Evolutionary conservation across 2,797 vertebrate species (phyloP).

Genomic region (Centroberyx gerrardi): DNA sequence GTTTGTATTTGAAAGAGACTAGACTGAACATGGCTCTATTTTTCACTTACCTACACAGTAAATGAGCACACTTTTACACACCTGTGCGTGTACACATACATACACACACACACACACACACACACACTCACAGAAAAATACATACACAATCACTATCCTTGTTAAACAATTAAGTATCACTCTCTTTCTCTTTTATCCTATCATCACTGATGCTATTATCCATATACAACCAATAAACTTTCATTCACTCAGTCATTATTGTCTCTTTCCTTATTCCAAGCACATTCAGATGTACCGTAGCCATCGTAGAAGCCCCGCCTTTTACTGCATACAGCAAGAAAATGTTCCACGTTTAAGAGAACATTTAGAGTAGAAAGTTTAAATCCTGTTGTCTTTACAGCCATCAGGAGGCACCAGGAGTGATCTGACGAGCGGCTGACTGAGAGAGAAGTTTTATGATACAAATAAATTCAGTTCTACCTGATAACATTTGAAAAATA

Average conservation of each 20-base stretch:
- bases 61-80: neutral
- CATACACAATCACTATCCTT: neutral
- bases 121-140: no score
- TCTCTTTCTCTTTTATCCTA: neutral
- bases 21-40: neutral
- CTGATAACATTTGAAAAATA: neutral
- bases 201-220: neutral
- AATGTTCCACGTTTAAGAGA: neutral
- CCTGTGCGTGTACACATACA: no score
- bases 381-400: neutral
- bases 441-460: neutral
- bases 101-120: no score
- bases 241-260: no score
- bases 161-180: no score
- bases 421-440: neutral
- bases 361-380: neutral
- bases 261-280: no score
- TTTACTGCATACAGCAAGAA: no score
- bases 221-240: no score
- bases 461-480: slow-evolving; percentile 12
- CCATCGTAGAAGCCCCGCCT: no score
- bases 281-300: no score
- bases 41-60: neutral
- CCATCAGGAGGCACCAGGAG: neutral
- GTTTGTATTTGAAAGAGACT: neutral